These are phyloP conservation scores for Acyrthosiphon pisum DNA, from an alignment of 1,140 invertebrate genomes.

Conservation along the genomic window DNA sequence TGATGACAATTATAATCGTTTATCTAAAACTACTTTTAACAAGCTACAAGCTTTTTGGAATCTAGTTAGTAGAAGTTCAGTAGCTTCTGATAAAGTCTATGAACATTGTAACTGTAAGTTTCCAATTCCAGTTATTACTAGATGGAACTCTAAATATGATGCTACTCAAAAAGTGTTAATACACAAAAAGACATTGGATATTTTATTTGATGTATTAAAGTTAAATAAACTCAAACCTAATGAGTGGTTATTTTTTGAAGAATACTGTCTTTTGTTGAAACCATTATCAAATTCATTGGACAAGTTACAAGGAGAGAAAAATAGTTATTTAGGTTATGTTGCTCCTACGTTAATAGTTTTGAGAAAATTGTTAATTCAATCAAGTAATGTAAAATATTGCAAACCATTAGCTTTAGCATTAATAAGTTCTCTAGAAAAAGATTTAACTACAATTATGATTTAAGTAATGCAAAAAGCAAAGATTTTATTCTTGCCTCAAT, in stretches of 20 bases:
- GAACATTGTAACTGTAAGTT: background rate
- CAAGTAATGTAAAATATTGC: background rate
- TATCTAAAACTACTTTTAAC: background rate
- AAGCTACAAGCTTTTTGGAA: constrained; percentile 9
- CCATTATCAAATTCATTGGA: background rate
- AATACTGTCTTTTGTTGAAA: background rate
- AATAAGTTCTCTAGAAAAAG: background rate
- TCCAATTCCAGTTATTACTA: background rate
- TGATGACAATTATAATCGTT: background rate
- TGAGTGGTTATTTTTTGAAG: background rate
- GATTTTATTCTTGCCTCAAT: background rate
- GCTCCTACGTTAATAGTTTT: background rate
- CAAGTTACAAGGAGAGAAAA: background rate
- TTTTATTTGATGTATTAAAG: background rate
- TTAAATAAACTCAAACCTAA: background rate
- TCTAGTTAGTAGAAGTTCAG: background rate
- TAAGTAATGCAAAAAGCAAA: background rate
- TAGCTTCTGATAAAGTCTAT: background rate
- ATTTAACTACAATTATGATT: background rate
- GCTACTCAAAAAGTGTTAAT: background rate
- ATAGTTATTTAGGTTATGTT: background rate
- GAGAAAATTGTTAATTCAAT: background rate
- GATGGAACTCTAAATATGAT: constrained; percentile 28
- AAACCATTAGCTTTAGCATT: background rate
- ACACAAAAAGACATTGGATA: background rate